These are phyloP conservation scores for Takifugu ocellatus DNA, from an alignment of 2,797 vertebrate genomes.

Conservation along the genomic window DNA sequence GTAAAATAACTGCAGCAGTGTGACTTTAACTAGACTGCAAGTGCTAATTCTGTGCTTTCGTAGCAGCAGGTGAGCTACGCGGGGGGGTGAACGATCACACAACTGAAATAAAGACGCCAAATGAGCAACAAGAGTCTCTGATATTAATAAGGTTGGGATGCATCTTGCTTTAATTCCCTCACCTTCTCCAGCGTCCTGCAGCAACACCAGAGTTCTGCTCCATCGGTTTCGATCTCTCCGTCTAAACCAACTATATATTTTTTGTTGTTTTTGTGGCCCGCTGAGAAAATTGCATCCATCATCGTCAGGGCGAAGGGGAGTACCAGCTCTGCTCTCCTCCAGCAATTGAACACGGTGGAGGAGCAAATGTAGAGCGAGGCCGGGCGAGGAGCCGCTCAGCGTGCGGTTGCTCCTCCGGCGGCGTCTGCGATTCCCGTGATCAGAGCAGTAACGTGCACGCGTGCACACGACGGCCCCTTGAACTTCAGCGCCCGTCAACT, in stretches of 20 bases:
- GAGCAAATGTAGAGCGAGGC: slow-evolving; percentile 39
- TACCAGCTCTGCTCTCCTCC: slow-evolving; percentile 43
- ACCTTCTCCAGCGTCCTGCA: neutral
- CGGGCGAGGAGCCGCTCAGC: slow-evolving; percentile 20
- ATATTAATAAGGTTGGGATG: too few relatives aligned
- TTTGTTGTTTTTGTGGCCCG: neutral
- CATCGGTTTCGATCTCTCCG: neutral
- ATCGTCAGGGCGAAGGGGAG: slow-evolving; percentile 40
- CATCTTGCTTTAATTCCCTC: too few relatives aligned
- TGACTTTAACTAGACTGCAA: too few relatives aligned
- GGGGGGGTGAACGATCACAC: too few relatives aligned
- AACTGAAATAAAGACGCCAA: too few relatives aligned
- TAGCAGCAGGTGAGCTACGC: too few relatives aligned
- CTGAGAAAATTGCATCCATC: slow-evolving; percentile 58
- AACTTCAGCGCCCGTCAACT: neutral
- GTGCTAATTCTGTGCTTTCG: too few relatives aligned
- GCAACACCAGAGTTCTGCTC: neutral
- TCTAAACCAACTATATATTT: neutral
- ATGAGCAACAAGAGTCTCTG: too few relatives aligned
- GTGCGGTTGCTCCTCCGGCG: slow-evolving; percentile 21
- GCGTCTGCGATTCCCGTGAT: slow-evolving; percentile 6
- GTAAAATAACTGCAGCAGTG: too few relatives aligned
- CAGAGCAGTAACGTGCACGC: neutral
- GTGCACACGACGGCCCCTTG: neutral
- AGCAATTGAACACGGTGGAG: slow-evolving; percentile 54